A percentile compares a stretch with the other conserved stretches of the same genome.
Conservation (phyloP, 2,113 vertebrate species). For the Monarcha castaneiventris region DNA sequence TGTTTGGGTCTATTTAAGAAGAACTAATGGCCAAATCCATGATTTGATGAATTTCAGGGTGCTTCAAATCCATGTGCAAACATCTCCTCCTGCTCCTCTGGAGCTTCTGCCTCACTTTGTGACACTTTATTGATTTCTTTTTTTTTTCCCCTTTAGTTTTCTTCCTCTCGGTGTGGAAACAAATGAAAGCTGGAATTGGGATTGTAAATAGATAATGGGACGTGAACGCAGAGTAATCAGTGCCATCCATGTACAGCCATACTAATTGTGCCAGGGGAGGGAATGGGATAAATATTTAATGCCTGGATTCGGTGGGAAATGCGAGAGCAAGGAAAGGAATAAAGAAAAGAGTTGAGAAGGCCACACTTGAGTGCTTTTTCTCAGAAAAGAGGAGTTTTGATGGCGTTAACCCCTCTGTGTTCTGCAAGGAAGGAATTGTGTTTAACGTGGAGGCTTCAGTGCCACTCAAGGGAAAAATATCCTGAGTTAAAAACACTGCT, state of each 20-base stretch:
- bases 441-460: neutral
- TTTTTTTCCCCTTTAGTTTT: neutral
- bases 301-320: neutral
- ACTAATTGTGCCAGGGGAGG: conserved; percentile 42
- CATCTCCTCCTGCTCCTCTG: neutral
- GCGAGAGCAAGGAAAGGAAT: neutral
- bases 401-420: neutral
- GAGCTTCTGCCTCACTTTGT: neutral
- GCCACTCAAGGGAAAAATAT: neutral
- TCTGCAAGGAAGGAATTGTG: neutral
- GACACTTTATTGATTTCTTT: neutral
- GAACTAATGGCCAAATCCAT: neutral
- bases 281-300: conserved; percentile 37
- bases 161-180: neutral
- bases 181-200: conserved; percentile 38
- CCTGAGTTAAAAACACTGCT: neutral
- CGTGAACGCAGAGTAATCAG: conserved; percentile 45
- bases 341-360: neutral
- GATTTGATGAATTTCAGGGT: neutral
- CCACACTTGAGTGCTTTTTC: neutral
- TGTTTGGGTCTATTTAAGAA: neutral
- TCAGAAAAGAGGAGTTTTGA: neutral
- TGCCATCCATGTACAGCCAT: neutral
- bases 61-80: neutral
- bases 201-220: conserved; percentile 55